phyloP scores from a whole-genome alignment of 1,140 invertebrate genomes.

The Lepidurus arcticus region DNA sequence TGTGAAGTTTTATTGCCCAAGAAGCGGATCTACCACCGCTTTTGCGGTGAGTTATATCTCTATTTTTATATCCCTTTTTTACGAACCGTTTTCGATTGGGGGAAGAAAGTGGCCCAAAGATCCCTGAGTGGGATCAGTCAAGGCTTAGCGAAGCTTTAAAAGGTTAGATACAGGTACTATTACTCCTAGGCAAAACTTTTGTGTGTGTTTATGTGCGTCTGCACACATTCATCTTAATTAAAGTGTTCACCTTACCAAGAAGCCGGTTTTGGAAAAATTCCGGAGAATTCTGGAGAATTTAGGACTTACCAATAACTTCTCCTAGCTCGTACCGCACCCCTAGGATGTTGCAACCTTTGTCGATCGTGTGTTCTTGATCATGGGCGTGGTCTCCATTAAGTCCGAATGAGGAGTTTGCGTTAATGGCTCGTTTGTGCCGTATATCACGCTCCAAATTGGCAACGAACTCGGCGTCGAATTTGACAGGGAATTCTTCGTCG shows the following conservation, averaged over 20 bases:
- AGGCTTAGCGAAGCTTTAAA: background rate
- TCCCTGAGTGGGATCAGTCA: background rate
- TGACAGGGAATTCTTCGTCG: conserved; percentile 31
- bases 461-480: conserved; percentile 32
- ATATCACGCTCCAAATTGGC: conserved; percentile 27
- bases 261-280: background rate
- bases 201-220: background rate
- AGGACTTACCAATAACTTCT: conserved; percentile 39
- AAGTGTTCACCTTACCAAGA: background rate
- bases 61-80: background rate
- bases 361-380: conserved; percentile 32
- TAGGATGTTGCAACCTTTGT: conserved; percentile 39
- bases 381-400: conserved; percentile 29
- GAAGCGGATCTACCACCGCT: background rate
- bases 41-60: background rate
- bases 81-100: background rate
- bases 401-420: background rate
- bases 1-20: background rate
- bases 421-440: conserved; percentile 31
- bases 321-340: conserved; percentile 40
- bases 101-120: background rate
- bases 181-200: background rate
- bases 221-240: background rate
- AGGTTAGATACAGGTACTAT: background rate
- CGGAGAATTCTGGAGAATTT: background rate